Evolutionary conservation across 2,888 invertebrate genomes (phyloP).

Genomic region (Leucophora obtusa): DNA sequence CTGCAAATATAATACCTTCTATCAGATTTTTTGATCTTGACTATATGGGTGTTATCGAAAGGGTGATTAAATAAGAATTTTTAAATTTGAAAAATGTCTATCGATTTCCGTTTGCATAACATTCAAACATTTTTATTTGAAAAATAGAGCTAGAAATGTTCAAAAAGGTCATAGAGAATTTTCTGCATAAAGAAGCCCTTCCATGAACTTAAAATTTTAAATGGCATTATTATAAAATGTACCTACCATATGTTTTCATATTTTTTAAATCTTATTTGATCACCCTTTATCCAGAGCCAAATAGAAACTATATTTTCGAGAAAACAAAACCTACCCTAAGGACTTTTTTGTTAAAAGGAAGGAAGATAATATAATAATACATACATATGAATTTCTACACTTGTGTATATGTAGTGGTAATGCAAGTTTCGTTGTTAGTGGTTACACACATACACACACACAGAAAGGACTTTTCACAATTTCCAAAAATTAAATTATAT

Average conservation of each 20-base stretch:
- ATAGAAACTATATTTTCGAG: slow-evolving; percentile 7
- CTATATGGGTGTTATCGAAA: not conserved
- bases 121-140: too few species aligned
- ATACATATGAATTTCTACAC: not conserved
- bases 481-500: slow-evolving; percentile 35
- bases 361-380: slow-evolving; percentile 15
- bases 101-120: too few species aligned
- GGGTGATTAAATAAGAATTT: slow-evolving; percentile 12
- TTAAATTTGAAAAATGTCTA: too few species aligned
- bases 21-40: not conserved
- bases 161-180: too few species aligned
- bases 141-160: too few species aligned
- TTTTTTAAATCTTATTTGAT: too few species aligned
- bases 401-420: slow-evolving; percentile 16
- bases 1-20: not conserved
- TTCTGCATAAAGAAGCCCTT: too few species aligned
- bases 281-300: too few species aligned
- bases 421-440: slow-evolving; percentile 26
- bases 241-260: not conserved
- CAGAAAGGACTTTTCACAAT: not conserved
- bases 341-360: slow-evolving; percentile 53
- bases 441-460: not conserved
- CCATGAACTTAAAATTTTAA: too few species aligned
- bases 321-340: slow-evolving; percentile 61
- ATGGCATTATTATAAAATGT: too few species aligned